Evolutionary conservation across 2,113 vertebrate species (phyloP), one percentile per base, ranked within the genome.

Genomic region (Pollachius pollachius): DNA sequence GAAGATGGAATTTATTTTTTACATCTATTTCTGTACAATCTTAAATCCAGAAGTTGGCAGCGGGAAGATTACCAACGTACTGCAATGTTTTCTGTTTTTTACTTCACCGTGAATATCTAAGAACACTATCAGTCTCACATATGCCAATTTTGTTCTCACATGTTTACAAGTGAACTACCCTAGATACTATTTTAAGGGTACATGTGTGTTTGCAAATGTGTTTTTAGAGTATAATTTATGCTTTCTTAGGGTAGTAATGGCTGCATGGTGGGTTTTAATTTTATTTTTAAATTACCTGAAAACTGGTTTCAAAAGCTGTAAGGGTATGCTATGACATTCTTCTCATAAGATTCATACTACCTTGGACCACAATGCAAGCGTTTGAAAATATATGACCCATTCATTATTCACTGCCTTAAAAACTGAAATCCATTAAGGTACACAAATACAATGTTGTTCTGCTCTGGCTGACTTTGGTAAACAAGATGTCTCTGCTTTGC

Each of bases 291-390:
- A 48, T 48, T 48, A 12, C 9, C 5, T 52, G 69, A 66, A 65
- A 65, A 67, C 62, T 62, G 62, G 60, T 75, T 85, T 86, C 73
- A 27, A 72, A 76, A 23, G 77, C 15, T 23, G 66, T 72, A 75
- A 66, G 67, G 79, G 52, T 68, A 78, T 78, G 73, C 75, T 89
- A 77, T 74, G 81, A 83, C 80, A 72, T 81, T 84, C 68, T 80
- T 78, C 83, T 79, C 83, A 72, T 67, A 81, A 82, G 86, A 81
- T 84, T 87, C 87, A 76, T 78, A 76, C 92, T 92, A 92, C 92
- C 90, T 92, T 90, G 87, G 81, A 89, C 72, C 64, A 79, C 81
- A 68, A 64, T 69, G 68, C 69, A 73, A 83, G 71, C 75, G 9
- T 71, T 56, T 56, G 65, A 25, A 60, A 19, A 62, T 74, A 68